Percentiles rank a stretch among this genome's conserved stretches.
phyloP scores from a whole-genome alignment of 2,113 vertebrate species.

The Dipodomys spectabilis region DNA sequence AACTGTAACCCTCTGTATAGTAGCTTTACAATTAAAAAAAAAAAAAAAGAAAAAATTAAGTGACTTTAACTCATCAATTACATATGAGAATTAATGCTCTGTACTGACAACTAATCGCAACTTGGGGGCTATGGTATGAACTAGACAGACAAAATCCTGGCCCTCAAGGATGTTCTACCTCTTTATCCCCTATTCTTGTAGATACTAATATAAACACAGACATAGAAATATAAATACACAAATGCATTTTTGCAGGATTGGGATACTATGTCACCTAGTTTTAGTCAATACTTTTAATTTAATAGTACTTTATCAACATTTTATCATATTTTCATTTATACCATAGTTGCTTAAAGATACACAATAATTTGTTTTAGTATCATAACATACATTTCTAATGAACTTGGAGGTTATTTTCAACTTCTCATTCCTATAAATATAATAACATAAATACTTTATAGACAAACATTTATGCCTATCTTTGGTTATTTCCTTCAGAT shows the following conservation, averaged over 20 bases:
- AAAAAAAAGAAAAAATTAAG: too few relatives aligned
- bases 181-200: slow-evolving; percentile 5
- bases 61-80: not conserved
- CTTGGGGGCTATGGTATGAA: not conserved
- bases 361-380: slow-evolving; percentile 39
- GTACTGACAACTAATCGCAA: not conserved
- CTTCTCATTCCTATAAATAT: slow-evolving; percentile 37
- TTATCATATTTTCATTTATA: slow-evolving; percentile 42
- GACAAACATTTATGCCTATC: slow-evolving; percentile 6
- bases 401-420: slow-evolving; percentile 32
- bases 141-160: not conserved
- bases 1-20: too few relatives aligned
- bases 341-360: slow-evolving; percentile 20
- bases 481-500: slow-evolving; percentile 25
- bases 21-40: too few relatives aligned
- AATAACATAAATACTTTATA: slow-evolving; percentile 28
- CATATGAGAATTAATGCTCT: slow-evolving; percentile 17
- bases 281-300: slow-evolving; percentile 60
- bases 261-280: not conserved
- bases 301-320: slow-evolving; percentile 38
- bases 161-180: slow-evolving; percentile 1
- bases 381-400: slow-evolving; percentile 42
- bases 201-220: not conserved
- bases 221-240: not conserved
- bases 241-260: slow-evolving; percentile 16